These are phyloP conservation scores for Prionailurus viverrinus DNA, from an alignment of 2,113 vertebrate genomes.

Conservation along the genomic window DNA sequence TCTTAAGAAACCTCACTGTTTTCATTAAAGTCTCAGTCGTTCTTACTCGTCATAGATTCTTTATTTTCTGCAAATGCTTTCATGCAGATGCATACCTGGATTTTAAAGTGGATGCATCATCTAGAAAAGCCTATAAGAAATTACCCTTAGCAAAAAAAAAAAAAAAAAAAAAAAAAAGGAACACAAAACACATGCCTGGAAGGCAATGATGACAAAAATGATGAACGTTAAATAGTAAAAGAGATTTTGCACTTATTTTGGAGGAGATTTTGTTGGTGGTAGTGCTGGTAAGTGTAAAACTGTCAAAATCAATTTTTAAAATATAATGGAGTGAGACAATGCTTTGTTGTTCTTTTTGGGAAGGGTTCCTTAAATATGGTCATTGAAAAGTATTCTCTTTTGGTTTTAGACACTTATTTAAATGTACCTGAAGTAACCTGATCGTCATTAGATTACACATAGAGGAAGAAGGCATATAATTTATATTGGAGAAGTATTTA, in stretches of 20 bases:
- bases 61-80: slow-evolving; percentile 61
- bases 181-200: slow-evolving; percentile 50
- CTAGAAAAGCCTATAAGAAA: slow-evolving; percentile 50
- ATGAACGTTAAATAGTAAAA: not conserved
- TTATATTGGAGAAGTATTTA: not conserved
- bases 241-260: slow-evolving; percentile 26
- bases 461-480: not conserved
- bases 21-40: slow-evolving; percentile 47
- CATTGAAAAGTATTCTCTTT: slow-evolving; percentile 35
- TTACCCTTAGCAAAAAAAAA: slow-evolving; percentile 45
- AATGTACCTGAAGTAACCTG: not conserved
- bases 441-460: not conserved
- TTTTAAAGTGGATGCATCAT: slow-evolving; percentile 51
- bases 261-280: not conserved
- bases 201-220: slow-evolving; percentile 7
- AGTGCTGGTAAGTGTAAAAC: not conserved
- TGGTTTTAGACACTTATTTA: not conserved
- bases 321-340: not conserved
- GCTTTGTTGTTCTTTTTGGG: not conserved
- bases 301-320: slow-evolving; percentile 8
- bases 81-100: slow-evolving; percentile 69
- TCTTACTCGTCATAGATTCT: not conserved
- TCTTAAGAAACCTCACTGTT: slow-evolving; percentile 33
- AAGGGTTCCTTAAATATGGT: not conserved
- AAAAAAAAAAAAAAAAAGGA: slow-evolving; percentile 38